A percentile compares a stretch with the other conserved stretches of the same genome.
Evolutionary conservation across 2,888 invertebrate species (phyloP).

Genomic region (Tetragnatha montana): DNA sequence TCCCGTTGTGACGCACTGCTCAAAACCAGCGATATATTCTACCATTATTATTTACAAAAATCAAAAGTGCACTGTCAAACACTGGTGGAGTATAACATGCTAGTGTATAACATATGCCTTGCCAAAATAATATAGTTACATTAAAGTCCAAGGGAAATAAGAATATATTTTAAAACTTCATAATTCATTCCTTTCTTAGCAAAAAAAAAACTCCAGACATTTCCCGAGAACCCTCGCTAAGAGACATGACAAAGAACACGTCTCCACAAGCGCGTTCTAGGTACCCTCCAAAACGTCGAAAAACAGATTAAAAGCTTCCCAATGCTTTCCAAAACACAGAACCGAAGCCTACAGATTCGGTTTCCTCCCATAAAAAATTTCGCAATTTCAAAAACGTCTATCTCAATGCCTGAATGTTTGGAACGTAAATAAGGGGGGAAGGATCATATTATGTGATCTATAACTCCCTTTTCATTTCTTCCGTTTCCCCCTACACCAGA

Average conservation of each 20-base stretch:
- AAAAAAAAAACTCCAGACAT: too few relatives aligned
- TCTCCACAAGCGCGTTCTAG: not conserved
- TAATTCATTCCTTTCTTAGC: too few relatives aligned
- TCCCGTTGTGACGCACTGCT: too few relatives aligned
- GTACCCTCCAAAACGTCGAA: not conserved
- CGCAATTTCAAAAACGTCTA: constrained; percentile 15
- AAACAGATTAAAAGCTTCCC: not conserved
- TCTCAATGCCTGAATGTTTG: constrained; percentile 2
- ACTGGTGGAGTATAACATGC: too few relatives aligned
- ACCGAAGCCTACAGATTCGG: not conserved
- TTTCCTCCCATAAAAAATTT: constrained; percentile 4
- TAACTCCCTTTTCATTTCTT: constrained; percentile 18
- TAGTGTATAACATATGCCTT: too few relatives aligned
- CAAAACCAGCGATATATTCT: too few relatives aligned
- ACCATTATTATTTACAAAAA: too few relatives aligned
- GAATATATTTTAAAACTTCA: too few relatives aligned
- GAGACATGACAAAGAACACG: not conserved
- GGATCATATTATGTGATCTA: not conserved
- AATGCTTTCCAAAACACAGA: not conserved
- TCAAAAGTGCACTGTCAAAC: too few relatives aligned
- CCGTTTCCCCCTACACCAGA: not conserved
- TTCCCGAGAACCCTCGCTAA: too few relatives aligned
- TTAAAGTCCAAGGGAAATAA: too few relatives aligned
- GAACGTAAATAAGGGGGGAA: not conserved
- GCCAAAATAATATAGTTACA: too few relatives aligned